Conservation (phyloP, 2,113 vertebrate species). For the Pipa parva region DNA sequence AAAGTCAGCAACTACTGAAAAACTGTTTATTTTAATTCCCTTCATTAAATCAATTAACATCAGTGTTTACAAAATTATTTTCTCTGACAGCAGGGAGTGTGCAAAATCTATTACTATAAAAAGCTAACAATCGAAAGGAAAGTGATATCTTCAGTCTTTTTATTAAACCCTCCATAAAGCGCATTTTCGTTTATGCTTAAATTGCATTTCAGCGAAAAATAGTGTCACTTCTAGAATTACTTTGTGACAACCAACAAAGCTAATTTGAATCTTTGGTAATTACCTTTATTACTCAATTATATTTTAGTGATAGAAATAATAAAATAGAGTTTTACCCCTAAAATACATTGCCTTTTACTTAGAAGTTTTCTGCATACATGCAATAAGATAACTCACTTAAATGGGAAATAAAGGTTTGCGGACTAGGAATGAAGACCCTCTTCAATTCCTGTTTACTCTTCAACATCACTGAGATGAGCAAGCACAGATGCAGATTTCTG, state of each 20-base stretch:
- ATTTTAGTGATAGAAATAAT: constrained; percentile 48
- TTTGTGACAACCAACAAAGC: constrained; percentile 50
- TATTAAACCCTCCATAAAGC: constrained; percentile 21
- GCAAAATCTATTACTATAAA: constrained; percentile 12
- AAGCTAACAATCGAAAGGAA: constrained; percentile 13
- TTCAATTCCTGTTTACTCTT: too few relatives aligned
- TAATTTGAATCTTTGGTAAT: constrained; percentile 58
- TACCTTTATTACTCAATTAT: constrained; percentile 50
- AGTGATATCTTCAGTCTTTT: constrained; percentile 21
- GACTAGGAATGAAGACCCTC: too few relatives aligned
- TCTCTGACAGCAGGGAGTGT: constrained; percentile 5
- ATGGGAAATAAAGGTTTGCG: too few relatives aligned
- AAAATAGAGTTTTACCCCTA: too few relatives aligned
- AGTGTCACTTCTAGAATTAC: constrained; percentile 47
- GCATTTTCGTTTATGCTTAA: constrained; percentile 33
- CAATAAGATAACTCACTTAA: too few relatives aligned
- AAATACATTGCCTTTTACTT: too few relatives aligned
- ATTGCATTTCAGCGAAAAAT: constrained; percentile 51
- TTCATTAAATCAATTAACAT: constrained; percentile 32
- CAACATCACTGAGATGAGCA: too few relatives aligned
- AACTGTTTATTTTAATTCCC: not conserved
- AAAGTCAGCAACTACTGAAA: not conserved
- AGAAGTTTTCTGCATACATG: too few relatives aligned
- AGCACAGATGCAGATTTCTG: too few relatives aligned
- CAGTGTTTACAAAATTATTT: constrained; percentile 12